Evolutionary conservation across 2,113 vertebrate genomes (phyloP).

Genomic region (Lycaon pictus): DNA sequence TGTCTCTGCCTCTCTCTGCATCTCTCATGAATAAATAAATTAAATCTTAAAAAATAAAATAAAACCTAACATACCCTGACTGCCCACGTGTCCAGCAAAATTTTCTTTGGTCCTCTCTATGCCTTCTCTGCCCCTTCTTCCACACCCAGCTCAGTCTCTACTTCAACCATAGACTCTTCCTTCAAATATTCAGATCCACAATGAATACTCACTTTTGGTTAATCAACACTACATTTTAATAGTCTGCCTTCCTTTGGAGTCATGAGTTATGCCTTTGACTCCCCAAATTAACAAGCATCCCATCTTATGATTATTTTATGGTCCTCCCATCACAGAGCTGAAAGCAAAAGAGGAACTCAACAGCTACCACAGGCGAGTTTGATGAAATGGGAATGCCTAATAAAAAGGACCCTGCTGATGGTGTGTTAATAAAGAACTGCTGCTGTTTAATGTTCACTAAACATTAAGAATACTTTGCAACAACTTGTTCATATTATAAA

Average conservation of each 20-base stretch:
- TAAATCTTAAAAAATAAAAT: not conserved
- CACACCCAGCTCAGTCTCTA: not conserved
- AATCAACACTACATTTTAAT: not conserved
- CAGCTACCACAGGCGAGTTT: not conserved
- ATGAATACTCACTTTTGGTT: not conserved
- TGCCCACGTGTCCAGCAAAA: not conserved
- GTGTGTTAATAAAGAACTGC: not conserved
- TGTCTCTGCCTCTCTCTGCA: too few species aligned
- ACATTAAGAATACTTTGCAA: not conserved
- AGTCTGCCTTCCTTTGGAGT: not conserved
- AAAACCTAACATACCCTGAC: not conserved
- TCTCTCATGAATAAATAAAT: too few species aligned
- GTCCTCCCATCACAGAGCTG: not conserved
- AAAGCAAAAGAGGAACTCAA: not conserved
- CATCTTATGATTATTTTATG: not conserved
- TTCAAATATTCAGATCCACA: not conserved
- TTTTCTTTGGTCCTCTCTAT: not conserved
- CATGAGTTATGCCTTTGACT: not conserved
- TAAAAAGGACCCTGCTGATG: not conserved
- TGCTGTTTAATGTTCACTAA: not conserved
- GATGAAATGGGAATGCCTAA: not conserved
- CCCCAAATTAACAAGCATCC: not conserved
- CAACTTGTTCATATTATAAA: not conserved
- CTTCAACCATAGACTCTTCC: not conserved
- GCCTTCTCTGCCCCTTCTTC: not conserved